These are phyloP conservation scores for Natator depressus DNA, from an alignment of 2,113 vertebrate genomes.

Conservation along the genomic window DNA sequence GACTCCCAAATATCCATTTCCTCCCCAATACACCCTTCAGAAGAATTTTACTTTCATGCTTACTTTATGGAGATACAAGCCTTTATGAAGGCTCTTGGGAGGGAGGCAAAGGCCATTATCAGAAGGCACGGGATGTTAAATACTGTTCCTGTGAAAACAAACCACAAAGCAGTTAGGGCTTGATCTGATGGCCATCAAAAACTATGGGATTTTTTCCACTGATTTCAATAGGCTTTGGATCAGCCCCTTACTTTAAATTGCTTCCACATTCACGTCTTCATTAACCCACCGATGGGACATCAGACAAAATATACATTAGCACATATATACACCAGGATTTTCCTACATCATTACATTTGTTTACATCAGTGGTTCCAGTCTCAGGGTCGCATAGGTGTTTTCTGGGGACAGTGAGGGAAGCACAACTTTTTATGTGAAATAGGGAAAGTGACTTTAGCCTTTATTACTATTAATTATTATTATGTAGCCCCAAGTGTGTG, in stretches of 20 bases:
- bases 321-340: background rate
- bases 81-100: background rate
- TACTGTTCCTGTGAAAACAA: background rate
- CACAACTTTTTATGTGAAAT: background rate
- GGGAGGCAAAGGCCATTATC: background rate
- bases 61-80: background rate
- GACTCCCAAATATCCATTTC: background rate
- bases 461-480: background rate
- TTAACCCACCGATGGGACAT: background rate
- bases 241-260: background rate
- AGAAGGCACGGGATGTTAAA: background rate
- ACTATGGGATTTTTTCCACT: background rate
- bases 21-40: background rate
- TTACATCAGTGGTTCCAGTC: background rate
- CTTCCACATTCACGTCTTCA: background rate
- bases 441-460: background rate
- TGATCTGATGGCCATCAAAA: background rate
- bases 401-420: background rate
- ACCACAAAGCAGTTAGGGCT: background rate
- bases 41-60: background rate
- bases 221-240: background rate
- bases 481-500: background rate
- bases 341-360: background rate
- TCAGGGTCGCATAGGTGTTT: background rate
- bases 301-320: background rate